Evolutionary conservation across 1,140 invertebrate species (phyloP).

Genomic region (Anastatus disparis): DNA sequence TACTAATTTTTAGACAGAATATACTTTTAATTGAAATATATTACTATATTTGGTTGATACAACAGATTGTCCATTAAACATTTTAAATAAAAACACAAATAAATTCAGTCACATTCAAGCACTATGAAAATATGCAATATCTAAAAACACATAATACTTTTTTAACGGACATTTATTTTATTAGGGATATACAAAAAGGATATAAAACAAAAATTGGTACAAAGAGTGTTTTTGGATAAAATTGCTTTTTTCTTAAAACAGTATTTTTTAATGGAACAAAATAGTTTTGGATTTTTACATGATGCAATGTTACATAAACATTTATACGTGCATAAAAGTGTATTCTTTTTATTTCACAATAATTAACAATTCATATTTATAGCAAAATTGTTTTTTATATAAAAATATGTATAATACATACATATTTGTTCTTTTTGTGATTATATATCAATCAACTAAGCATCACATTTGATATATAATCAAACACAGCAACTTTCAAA

Average conservation of each 20-base stretch:
- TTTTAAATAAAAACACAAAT: not conserved
- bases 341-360: slow-evolving; percentile 20
- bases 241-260: slow-evolving; percentile 24
- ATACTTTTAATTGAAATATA: slow-evolving; percentile 4
- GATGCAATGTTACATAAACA: slow-evolving; percentile 19
- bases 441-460: slow-evolving; percentile 24
- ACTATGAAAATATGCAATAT: not conserved
- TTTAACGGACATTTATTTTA: slow-evolving; percentile 10
- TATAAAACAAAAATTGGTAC: slow-evolving; percentile 11
- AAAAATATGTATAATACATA: slow-evolving; percentile 33
- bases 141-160: not conserved
- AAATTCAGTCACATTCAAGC: not conserved
- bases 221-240: slow-evolving; percentile 22
- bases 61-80: slow-evolving; percentile 18
- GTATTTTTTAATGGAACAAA: slow-evolving; percentile 34
- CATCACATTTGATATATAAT: slow-evolving; percentile 18
- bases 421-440: slow-evolving; percentile 22
- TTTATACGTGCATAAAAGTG: slow-evolving; percentile 17
- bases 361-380: slow-evolving; percentile 24
- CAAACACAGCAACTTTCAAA: slow-evolving; percentile 8
- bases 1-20: not conserved
- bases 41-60: not conserved
- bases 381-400: slow-evolving; percentile 6
- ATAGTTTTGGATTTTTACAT: slow-evolving; percentile 30
- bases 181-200: slow-evolving; percentile 21